phyloP scores from a whole-genome alignment of 2,797 vertebrate species.

The Schizopygopsis malacanthus region DNA sequence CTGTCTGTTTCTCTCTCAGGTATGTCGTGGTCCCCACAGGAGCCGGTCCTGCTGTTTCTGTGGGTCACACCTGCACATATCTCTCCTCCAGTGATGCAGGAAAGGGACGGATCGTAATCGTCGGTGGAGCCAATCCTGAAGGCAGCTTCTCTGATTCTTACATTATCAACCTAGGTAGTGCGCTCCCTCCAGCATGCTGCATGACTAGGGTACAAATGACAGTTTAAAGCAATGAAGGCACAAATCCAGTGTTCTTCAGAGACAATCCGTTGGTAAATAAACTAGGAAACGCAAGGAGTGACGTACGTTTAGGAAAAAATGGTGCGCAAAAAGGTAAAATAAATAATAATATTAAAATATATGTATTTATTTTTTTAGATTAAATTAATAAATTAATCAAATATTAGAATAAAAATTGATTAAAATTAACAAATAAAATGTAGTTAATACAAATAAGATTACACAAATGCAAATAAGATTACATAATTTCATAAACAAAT shows the following conservation, averaged over 20 bases:
- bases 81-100: conserved; percentile 67
- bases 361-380: too few relatives aligned
- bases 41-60: conserved; percentile 83
- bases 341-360: neutral
- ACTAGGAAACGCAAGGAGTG: neutral
- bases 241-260: neutral
- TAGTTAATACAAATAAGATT: too few relatives aligned
- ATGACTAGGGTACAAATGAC: neutral
- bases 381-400: too few relatives aligned
- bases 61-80: conserved; percentile 89
- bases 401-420: too few relatives aligned
- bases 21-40: conserved; percentile 84
- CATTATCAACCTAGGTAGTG: conserved; percentile 84
- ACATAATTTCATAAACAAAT: too few relatives aligned
- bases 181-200: neutral
- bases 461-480: neutral
- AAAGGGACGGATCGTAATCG: conserved; percentile 81
- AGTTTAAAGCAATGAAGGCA: too few relatives aligned
- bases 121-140: conserved; percentile 91
- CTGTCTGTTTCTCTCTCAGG: conserved; percentile 65
- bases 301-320: too few relatives aligned
- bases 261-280: neutral
- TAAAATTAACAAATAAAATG: too few relatives aligned
- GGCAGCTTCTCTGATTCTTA: conserved; percentile 88
- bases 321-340: neutral